Conservation (phyloP, 1,140 invertebrate species). For the Drosophila prosaltans region DNA sequence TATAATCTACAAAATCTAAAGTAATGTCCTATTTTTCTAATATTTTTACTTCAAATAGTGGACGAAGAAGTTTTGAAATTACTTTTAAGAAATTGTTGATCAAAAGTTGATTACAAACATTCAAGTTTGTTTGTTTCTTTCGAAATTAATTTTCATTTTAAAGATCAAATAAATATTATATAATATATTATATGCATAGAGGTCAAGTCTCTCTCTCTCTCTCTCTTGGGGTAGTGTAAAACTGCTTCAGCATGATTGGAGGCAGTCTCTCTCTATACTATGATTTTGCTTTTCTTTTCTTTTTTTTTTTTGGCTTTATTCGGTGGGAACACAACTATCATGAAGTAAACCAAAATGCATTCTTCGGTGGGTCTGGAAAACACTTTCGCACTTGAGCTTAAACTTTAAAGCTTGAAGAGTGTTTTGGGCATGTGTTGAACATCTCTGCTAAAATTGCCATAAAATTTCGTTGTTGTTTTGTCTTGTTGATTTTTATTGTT, state of each 20-base stretch:
- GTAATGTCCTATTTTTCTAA: too few species aligned
- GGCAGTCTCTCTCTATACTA: neutral
- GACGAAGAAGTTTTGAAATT: too few species aligned
- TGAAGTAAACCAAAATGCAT: constrained; percentile 49
- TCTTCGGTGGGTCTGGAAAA: constrained; percentile 44
- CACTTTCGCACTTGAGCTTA: constrained; percentile 37
- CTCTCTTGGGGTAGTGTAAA: neutral
- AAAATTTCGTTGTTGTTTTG: constrained; percentile 36
- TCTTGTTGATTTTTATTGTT: neutral
- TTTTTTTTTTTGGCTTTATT: constrained; percentile 5
- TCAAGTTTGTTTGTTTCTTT: too few species aligned
- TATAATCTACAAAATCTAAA: too few species aligned
- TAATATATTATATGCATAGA: too few species aligned
- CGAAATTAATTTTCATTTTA: too few species aligned
- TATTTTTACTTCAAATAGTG: too few species aligned
- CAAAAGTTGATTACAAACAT: too few species aligned
- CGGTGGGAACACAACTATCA: constrained; percentile 17
- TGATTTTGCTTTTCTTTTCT: constrained; percentile 21
- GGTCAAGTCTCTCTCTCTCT: too few species aligned
- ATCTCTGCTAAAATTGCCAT: constrained; percentile 57
- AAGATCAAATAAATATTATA: too few species aligned
- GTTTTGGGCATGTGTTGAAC: constrained; percentile 40
- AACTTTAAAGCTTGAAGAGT: neutral
- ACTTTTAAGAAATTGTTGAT: too few species aligned
- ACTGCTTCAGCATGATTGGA: neutral